A percentile compares a stretch with the other conserved stretches of the same genome.
phyloP scores from a whole-genome alignment of 2,113 vertebrate species.

The Oplegnathus fasciatus region DNA sequence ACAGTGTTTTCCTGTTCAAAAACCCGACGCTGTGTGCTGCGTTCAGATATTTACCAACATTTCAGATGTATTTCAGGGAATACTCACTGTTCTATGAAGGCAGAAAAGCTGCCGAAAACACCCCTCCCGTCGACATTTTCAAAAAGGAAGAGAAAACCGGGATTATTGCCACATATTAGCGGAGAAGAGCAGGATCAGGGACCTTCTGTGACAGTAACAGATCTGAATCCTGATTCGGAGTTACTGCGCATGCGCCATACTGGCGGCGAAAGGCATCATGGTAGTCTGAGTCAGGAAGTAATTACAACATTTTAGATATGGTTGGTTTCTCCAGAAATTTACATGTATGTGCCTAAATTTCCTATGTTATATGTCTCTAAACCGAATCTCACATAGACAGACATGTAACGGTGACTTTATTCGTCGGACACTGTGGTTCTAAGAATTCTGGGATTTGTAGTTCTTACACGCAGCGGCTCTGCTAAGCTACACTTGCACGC shows the following conservation, averaged over 20 bases:
- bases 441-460: conserved; percentile 74
- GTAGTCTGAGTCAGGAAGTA: conserved; percentile 60
- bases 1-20: conserved; percentile 23
- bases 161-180: conserved; percentile 17
- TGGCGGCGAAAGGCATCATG: conserved; percentile 38
- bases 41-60: background rate
- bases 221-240: conserved; percentile 32
- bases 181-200: conserved; percentile 7
- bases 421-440: rapidly evolving
- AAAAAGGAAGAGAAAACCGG: conserved; percentile 15
- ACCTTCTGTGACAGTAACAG: conserved; percentile 52
- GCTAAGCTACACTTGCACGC: conserved; percentile 9
- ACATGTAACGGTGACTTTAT: background rate
- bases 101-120: background rate
- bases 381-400: rapidly evolving
- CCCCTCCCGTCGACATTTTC: conserved; percentile 45
- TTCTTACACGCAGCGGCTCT: background rate
- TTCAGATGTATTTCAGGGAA: background rate
- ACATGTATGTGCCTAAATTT: background rate
- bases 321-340: background rate
- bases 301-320: background rate
- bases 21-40: conserved; percentile 8
- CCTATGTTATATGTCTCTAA: background rate
- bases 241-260: conserved; percentile 53
- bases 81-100: conserved; percentile 72